These are phyloP conservation scores for Pocota personata DNA, from an alignment of 2,888 invertebrate species.

Conservation along the genomic window DNA sequence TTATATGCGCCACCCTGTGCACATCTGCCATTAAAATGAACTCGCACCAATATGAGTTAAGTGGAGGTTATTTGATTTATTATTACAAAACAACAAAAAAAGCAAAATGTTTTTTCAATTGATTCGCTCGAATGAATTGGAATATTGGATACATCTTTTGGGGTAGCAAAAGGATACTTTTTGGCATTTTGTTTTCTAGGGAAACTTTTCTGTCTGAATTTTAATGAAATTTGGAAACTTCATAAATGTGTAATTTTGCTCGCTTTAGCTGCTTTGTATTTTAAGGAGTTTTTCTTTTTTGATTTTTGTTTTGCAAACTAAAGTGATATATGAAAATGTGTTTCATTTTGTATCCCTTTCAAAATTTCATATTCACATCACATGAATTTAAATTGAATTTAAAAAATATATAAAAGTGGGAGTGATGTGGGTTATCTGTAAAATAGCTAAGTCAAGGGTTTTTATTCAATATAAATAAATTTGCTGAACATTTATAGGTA, in stretches of 20 bases:
- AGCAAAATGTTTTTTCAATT: slow-evolving; percentile 3
- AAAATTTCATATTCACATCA: neutral
- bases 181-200: too few relatives aligned
- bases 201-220: slow-evolving; percentile 19
- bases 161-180: neutral
- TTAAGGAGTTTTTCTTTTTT: neutral
- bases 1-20: too few relatives aligned
- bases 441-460: neutral
- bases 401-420: neutral
- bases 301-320: neutral
- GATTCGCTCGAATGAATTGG: slow-evolving; percentile 3
- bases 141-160: slow-evolving; percentile 4
- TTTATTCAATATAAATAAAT: neutral
- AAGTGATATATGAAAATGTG: neutral
- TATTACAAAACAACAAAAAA: neutral
- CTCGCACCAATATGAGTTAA: neutral
- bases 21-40: neutral
- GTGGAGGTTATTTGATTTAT: slow-evolving; percentile 25
- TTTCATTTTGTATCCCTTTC: neutral
- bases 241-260: slow-evolving; percentile 21
- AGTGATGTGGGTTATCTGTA: neutral
- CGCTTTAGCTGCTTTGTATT: neutral
- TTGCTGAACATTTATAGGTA: neutral
- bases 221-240: slow-evolving; percentile 34
- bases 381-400: neutral